Evolutionary conservation across 1,140 invertebrate genomes (phyloP).

Genomic region (Lineus longissimus): DNA sequence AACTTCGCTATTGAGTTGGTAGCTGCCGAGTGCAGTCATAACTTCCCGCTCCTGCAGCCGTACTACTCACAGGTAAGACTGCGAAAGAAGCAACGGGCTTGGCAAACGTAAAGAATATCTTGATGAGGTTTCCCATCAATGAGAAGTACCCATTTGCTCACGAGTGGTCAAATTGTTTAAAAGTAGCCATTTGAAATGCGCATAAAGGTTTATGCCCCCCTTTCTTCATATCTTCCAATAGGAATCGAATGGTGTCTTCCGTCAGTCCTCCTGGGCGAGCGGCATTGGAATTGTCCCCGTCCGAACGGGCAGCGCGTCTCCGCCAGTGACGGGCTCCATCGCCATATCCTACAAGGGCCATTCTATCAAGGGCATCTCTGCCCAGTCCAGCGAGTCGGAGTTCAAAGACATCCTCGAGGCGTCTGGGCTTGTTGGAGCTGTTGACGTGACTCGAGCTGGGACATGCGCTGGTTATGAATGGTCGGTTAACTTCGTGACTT

Average conservation of each 20-base stretch:
- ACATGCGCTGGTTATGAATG: slow-evolving; percentile 28
- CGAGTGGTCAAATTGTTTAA: no score
- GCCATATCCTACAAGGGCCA: slow-evolving; percentile 21
- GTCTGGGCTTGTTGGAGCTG: background rate
- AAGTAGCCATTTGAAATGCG: no score
- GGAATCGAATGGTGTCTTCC: background rate
- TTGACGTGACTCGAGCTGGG: slow-evolving; percentile 17
- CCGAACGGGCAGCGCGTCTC: slow-evolving; percentile 19
- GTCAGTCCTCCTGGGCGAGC: background rate
- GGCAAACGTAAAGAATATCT: no score
- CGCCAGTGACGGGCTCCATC: slow-evolving; percentile 27
- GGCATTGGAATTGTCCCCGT: background rate
- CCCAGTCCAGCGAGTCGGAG: background rate
- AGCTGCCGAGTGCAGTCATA: slow-evolving; percentile 28
- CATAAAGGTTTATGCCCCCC: no score
- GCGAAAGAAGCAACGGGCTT: no score
- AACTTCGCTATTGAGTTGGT: slow-evolving; percentile 16
- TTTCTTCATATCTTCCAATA: no score
- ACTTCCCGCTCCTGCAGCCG: slow-evolving; percentile 24
- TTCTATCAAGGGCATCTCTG: slow-evolving; percentile 21
- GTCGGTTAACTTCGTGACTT: slow-evolving; percentile 24
- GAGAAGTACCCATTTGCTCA: no score
- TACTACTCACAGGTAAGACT: slow-evolving; percentile 18
- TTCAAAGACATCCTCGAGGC: background rate
- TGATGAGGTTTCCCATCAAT: no score